A percentile compares a stretch with the other conserved stretches of the same genome.
Evolutionary conservation across 2,888 invertebrate species (phyloP).

Genomic region (Perizoma affinitatum): DNA sequence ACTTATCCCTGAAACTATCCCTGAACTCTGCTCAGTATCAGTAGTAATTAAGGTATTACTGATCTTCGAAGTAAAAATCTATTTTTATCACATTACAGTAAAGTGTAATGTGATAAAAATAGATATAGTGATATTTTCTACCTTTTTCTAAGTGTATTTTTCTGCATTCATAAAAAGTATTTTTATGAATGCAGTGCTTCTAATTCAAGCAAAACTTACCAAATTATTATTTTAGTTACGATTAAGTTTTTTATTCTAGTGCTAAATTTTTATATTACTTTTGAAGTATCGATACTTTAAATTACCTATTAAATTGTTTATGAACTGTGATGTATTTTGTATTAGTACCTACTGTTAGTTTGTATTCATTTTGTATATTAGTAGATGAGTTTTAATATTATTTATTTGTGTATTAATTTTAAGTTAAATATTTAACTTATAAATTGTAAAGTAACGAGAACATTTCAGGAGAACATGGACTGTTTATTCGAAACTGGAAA

Average conservation of each 20-base stretch:
- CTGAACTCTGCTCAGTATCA: slow-evolving; percentile 53
- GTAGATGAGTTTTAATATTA: slow-evolving; percentile 81
- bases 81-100: slow-evolving; percentile 72
- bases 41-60: slow-evolving; percentile 42
- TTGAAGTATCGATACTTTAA: slow-evolving; percentile 73
- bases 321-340: slow-evolving; percentile 84
- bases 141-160: slow-evolving; percentile 59
- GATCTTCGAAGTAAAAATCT: slow-evolving; percentile 52
- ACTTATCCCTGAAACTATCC: slow-evolving; percentile 9
- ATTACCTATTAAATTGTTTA: slow-evolving; percentile 78
- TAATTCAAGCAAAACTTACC: slow-evolving; percentile 69
- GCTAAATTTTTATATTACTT: slow-evolving; percentile 63
- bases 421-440: slow-evolving; percentile 65
- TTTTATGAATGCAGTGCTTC: slow-evolving; percentile 64
- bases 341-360: slow-evolving; percentile 80
- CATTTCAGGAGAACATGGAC: slow-evolving; percentile 19
- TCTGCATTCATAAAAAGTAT: too few relatives aligned
- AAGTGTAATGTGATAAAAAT: too few relatives aligned
- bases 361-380: slow-evolving; percentile 84
- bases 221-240: slow-evolving; percentile 72
- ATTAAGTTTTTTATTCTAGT: slow-evolving; percentile 63
- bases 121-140: slow-evolving; percentile 82
- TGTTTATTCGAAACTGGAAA: slow-evolving; percentile 20
- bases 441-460: slow-evolving; percentile 39
- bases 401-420: slow-evolving; percentile 76